Evolutionary conservation across 2,888 invertebrate genomes (phyloP), one percentile per base, ranked within the genome.

Genomic region (Apodemia duryi): DNA sequence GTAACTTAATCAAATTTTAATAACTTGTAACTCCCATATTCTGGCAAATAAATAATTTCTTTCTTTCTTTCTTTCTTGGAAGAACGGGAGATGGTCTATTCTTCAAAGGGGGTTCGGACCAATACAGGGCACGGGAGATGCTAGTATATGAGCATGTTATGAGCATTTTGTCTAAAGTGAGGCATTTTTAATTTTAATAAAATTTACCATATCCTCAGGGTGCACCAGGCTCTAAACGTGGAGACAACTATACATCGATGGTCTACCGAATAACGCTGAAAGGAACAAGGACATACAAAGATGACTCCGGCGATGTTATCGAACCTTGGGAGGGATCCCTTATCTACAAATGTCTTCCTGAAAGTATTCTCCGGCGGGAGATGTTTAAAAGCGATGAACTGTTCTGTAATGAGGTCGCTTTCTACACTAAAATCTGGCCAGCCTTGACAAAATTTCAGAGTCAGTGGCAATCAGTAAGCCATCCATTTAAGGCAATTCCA

Each of bases 221-320:
- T 68, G 93, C 94, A 21, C 94, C 93, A 4, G 95, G 95, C n/a
- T 94, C 95, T 0, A 95, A 94, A 66, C 90, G 95, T 64, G 95
- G 95, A 0, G 95, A 95, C 75, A 95, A 95, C 80, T 95, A 95
- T 76, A 95, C 95, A 0, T 95, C 95, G 9, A 94, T 95, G 91
- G 87, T 95, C 7, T 95, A 95, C 81, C 92, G 95, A 13, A 91
- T 95, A 66, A 86, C 92, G 1, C 82, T 95, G 3, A 93, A 92
- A 72, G 95, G 95, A 0, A 73, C 73, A 5, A 81, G 80, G 21
- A 86, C 85, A 66, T 77, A 79, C 64, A 75, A 81, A 0, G 84
- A 82, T 6, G 86, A 85, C 1, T 80, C 79, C 1, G 70, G 73
- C 41, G 82, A 82, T 65, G 72, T 66, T 0, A 88, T 89, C 66